Conservation (phyloP, 2,888 invertebrate genomes). For the Pseudoips prasinana region DNA sequence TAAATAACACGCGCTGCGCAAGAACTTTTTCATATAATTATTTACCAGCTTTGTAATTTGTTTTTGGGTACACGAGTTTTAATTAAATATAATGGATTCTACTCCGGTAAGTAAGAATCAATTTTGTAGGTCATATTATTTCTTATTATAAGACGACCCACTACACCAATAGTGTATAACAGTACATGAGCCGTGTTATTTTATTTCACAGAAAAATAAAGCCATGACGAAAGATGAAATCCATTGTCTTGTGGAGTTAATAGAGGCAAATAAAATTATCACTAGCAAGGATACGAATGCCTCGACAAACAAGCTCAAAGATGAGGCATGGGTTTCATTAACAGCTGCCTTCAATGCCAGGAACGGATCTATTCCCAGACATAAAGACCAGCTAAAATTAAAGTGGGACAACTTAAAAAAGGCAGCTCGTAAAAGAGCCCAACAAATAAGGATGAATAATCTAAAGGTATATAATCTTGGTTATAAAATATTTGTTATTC, state of each 20-base stretch:
- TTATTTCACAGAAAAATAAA: no score
- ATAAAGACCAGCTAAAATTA: constrained; percentile 7
- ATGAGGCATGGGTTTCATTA: constrained; percentile 19
- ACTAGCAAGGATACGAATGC: constrained; percentile 13
- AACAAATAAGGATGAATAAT: constrained; percentile 3
- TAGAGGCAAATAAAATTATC: constrained; percentile 1
- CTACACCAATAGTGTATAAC: no score
- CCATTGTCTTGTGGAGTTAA: constrained; percentile 1
- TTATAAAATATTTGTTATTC: not conserved
- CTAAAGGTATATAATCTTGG: constrained; percentile 3
- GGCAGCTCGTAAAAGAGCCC: constrained; percentile 3
- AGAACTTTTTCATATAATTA: no score
- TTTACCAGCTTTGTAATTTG: no score
- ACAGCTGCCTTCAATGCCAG: constrained; percentile 12
- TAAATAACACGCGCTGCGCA: no score
- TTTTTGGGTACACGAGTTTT: no score
- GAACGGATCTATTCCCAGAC: constrained; percentile 1
- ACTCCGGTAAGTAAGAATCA: no score
- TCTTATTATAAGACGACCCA: no score
- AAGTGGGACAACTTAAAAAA: constrained; percentile 16
- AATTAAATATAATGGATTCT: no score
- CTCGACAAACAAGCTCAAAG: constrained; percentile 20
- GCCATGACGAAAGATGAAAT: constrained; percentile 1
- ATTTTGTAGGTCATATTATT: no score
- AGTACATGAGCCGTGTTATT: no score